Percentiles rank a stretch among this genome's conserved stretches.
Conservation (phyloP, 2,888 invertebrate genomes). For the Byasa hedistus region DNA sequence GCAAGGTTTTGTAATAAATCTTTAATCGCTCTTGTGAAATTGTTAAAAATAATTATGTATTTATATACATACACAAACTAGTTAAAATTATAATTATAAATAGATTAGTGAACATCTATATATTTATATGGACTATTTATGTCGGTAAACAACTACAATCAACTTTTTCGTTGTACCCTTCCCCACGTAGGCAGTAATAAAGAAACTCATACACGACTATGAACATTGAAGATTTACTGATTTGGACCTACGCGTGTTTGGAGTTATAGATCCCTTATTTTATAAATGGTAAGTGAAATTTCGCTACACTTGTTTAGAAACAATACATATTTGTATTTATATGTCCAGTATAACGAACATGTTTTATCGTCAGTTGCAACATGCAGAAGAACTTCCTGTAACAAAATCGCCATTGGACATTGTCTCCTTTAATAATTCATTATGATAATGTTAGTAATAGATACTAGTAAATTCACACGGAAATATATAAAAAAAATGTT, state of each 20-base stretch:
- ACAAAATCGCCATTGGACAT: too few species aligned
- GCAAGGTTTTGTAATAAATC: too few species aligned
- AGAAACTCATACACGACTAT: conserved; percentile 20
- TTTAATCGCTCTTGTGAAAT: too few species aligned
- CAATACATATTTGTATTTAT: neutral
- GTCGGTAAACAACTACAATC: neutral
- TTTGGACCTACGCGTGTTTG: conserved; percentile 2
- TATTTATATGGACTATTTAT: too few species aligned
- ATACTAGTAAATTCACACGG: too few species aligned
- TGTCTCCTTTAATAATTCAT: too few species aligned
- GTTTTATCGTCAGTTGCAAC: neutral
- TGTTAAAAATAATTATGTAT: too few species aligned
- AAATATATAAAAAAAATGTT: too few species aligned
- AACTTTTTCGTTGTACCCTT: neutral
- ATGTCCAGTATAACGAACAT: neutral
- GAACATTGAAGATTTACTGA: conserved; percentile 18
- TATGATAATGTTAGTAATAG: too few species aligned
- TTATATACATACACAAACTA: too few species aligned
- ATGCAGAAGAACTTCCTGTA: neutral
- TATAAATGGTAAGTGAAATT: conserved; percentile 2
- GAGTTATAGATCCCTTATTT: conserved; percentile 7
- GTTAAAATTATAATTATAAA: too few species aligned
- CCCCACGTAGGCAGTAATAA: conserved; percentile 14
- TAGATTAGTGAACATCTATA: too few species aligned
- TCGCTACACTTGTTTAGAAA: neutral